Evolutionary conservation across 2,113 vertebrate species (phyloP), one percentile per base, ranked within the genome.

Genomic region (Ellobius talpinus): DNA sequence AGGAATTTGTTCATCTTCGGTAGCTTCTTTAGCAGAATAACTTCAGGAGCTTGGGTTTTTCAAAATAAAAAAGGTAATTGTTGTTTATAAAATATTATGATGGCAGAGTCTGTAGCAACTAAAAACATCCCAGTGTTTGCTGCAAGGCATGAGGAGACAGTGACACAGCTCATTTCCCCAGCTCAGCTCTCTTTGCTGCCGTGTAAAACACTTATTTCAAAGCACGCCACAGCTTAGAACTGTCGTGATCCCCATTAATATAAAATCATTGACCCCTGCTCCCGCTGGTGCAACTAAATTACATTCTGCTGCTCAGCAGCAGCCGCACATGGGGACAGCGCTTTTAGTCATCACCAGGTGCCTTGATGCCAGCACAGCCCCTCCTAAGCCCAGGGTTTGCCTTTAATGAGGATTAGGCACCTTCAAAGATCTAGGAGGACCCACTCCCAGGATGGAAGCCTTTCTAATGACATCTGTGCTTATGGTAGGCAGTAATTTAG

Each of bases 191-290:
- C 98, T 98, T 98, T 97, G 98, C 98, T 97, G 98, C 98, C 98
- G 98, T 98, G 98, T 98, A 98, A 98, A 99, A 98, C 98, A 98
- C 98, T 99, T 98, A 99, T 99, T 99, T 99, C 98, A 98, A 98
- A 98, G 98, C 99, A 98, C 97, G 97, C 98, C 98, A 98, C 98
- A 99, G 98, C 98, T 98, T 98, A 98, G 98, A 98, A 98, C 98
- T 98, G 98, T 98, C 98, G 98, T 99, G 98, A 99, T 99, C 98
- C 98, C 99, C 98, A 99, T 99, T 99, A 99, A 99, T 99, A 99
- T 99, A 99, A 99, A 99, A 99, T 99, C 98, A 99, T 99, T 99
- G 98, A 99, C 99, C 99, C 98, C 98, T 99, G 99, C 98, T 98
- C 98, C 98, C 39, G 98, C 98, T 98, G 98, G 98, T 98, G 98